Evolutionary conservation across 53 echinoderm and acorn worm species (phyloP).

Genomic region (Pentamera pediparva): DNA sequence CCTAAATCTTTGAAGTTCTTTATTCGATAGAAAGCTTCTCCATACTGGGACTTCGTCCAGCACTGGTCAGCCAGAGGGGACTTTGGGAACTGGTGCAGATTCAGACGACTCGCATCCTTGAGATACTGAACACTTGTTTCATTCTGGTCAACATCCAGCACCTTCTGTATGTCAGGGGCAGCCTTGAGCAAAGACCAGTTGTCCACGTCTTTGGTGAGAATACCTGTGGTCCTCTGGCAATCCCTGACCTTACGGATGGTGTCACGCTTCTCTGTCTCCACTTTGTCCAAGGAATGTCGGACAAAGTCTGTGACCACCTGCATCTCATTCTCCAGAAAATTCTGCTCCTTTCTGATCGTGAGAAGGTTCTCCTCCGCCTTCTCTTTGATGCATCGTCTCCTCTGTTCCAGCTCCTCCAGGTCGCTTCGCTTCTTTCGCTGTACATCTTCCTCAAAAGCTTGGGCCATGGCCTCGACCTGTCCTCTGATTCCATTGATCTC

Average conservation of each 20-base stretch:
- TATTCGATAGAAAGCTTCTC: neutral
- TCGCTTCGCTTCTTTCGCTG: neutral
- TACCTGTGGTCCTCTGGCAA: neutral
- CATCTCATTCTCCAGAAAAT: neutral
- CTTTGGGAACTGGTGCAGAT: neutral
- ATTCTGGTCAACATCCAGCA: neutral
- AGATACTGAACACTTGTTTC: no score
- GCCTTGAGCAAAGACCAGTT: neutral
- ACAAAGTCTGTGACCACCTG: neutral
- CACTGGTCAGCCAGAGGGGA: neutral
- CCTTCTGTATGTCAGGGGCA: neutral
- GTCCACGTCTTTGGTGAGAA: neutral
- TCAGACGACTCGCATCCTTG: neutral
- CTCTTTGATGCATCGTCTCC: neutral
- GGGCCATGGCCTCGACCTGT: neutral
- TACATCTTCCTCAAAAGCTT: neutral
- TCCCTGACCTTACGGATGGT: neutral
- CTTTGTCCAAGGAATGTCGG: neutral
- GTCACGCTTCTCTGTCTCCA: neutral
- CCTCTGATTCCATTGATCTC: neutral
- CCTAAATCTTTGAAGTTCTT: neutral
- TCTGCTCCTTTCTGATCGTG: neutral
- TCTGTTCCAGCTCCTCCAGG: neutral
- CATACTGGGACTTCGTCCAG: neutral
- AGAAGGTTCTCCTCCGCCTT: neutral